Base-by-base conservation (phyloP, 2,888 invertebrate genomes). In the Andrena bucephala region DNA sequence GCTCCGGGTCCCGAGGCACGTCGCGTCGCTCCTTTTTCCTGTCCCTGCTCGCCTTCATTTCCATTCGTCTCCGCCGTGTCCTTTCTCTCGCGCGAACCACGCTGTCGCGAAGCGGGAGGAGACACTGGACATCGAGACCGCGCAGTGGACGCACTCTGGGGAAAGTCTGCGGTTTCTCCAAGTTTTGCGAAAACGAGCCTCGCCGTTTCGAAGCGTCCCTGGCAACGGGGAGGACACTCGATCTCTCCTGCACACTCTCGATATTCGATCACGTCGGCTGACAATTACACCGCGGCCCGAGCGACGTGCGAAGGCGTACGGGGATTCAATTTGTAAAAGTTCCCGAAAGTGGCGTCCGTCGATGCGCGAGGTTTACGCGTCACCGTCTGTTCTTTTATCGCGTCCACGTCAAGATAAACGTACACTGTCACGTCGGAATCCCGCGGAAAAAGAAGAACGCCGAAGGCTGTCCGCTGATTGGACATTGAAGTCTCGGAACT, bases 401-500 rank as follows among this genome's bases (percentile, higher is more conserved):
- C 67, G 54, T 59, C 31, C 29, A 62, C 66, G 20, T 60, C 31
- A 33, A 52, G 68, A 65, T 59, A 52, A 63, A 29, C 63, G 59
- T 57, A 10, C 68, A 36, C 48, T 36, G 74, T 68, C 79, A 36
- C 78, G 75, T 71, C 57, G 60, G 69, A 59, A 50, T 8, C 63
- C 24, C 50, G 33, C 67, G 69, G 29, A 69, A 77, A 83, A 81
- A 69, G 68, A 77, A 42, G 68, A 57, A 76, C 50, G 33, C 57
- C 63, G 69, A 62, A 54, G 72, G 75, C 76, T 83, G 80, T 75
- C 57, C 81, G 82, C 70, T 89, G 90, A 89, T 90, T 90, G 83
- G 86, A 89, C 87, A 89, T 90, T 90, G 87, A 86, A 82, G 69
- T 78, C 74, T 31, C 72, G 81, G 42, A 79, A 72, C 71, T 81